Conservation (phyloP, 2,888 invertebrate species). For the Pseudococcus jackbeardsleyi region DNA sequence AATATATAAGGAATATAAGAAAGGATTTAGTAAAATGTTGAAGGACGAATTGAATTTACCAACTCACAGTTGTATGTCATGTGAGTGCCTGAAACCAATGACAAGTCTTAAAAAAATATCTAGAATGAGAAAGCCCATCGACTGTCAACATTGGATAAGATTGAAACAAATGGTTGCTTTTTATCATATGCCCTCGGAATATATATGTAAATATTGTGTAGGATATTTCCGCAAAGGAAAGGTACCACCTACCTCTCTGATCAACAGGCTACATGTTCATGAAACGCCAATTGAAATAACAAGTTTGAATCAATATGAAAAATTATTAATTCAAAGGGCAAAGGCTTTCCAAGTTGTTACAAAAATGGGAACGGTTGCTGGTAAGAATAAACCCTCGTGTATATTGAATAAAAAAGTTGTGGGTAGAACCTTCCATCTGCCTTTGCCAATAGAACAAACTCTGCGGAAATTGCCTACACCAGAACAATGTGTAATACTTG, state of each 20-base stretch:
- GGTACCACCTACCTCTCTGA: background rate
- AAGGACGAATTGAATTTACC: too few relatives aligned
- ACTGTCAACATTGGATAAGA: too few relatives aligned
- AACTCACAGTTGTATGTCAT: background rate
- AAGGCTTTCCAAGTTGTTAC: conserved; percentile 69
- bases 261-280: background rate
- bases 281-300: conserved; percentile 66
- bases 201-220: background rate
- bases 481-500: conserved; percentile 67
- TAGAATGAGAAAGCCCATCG: background rate
- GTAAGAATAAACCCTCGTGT: conserved; percentile 67
- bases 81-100: background rate
- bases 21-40: too few relatives aligned
- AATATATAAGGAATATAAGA: too few relatives aligned
- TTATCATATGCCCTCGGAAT: too few relatives aligned
- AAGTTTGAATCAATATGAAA: conserved; percentile 68
- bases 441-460: conserved; percentile 69
- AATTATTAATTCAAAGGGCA: conserved; percentile 68
- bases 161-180: too few relatives aligned
- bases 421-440: conserved; percentile 69
- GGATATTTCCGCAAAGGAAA: background rate
- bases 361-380: conserved; percentile 68
- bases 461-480: conserved; percentile 68
- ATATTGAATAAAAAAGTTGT: conserved; percentile 67
- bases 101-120: background rate